Percentiles rank a stretch among this genome's conserved stretches.
phyloP scores from a whole-genome alignment of 2,113 vertebrate species.

The Actenoides hombroni region DNA sequence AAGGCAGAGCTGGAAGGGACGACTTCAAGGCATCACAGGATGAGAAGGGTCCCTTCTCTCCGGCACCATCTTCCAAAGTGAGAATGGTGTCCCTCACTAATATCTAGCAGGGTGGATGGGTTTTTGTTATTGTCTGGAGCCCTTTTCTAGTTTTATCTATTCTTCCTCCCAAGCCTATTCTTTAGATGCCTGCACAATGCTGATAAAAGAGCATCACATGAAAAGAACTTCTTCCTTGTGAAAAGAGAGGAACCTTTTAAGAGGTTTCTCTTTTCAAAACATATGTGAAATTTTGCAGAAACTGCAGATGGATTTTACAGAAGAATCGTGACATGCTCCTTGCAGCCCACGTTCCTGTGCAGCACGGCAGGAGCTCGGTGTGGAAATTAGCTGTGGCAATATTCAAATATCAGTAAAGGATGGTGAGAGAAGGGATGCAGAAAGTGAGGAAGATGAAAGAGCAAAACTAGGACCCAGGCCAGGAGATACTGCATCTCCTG shows the following conservation, averaged over 20 bases:
- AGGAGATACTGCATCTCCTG: not conserved
- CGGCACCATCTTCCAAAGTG: accelerated
- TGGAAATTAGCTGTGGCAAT: not conserved
- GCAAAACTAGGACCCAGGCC: not conserved
- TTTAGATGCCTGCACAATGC: not conserved
- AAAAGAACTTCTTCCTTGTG: not conserved
- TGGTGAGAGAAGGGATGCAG: not conserved
- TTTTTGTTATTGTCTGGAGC: not conserved
- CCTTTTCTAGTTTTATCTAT: not conserved
- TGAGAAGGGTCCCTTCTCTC: not conserved
- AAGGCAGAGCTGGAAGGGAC: not conserved
- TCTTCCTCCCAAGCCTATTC: not conserved
- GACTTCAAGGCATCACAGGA: not conserved
- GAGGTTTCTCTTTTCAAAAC: not conserved
- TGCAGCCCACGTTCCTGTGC: not conserved
- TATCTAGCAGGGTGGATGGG: accelerated
- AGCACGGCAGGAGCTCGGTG: accelerated
- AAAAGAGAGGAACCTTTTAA: not conserved
- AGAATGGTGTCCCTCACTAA: not conserved
- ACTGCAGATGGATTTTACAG: not conserved
- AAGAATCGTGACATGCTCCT: not conserved
- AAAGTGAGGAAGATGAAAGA: not conserved
- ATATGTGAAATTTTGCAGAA: not conserved
- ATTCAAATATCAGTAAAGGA: accelerated
- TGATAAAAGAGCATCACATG: not conserved